Conservation (phyloP, 2,113 vertebrate genomes). For the Peucedramus taeniatus region DNA sequence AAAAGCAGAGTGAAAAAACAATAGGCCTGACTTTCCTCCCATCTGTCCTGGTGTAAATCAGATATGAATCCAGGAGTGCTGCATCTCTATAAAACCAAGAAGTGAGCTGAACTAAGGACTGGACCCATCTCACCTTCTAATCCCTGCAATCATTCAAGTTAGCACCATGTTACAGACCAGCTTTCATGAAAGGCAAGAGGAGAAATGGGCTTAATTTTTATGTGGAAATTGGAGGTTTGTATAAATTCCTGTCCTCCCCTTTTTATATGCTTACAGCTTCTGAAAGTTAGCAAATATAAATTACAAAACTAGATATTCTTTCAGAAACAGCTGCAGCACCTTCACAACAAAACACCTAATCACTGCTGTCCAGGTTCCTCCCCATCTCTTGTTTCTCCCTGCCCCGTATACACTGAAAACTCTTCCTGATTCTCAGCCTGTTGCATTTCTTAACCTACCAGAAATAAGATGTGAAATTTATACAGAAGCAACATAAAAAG, state of each 20-base stretch:
- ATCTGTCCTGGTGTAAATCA: slow-evolving; percentile 28
- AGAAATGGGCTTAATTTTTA: not conserved
- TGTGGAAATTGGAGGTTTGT: not conserved
- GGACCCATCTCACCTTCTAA: not conserved
- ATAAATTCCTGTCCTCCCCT: not conserved
- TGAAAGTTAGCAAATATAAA: not conserved
- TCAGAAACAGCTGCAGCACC: not conserved
- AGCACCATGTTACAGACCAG: not conserved
- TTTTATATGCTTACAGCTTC: not conserved
- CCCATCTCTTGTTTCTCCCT: not conserved
- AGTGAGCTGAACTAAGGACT: not conserved
- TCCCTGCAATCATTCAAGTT: slow-evolving; percentile 13
- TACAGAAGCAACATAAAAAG: not conserved
- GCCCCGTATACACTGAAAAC: not conserved
- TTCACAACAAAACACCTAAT: not conserved
- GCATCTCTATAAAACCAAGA: slow-evolving; percentile 14
- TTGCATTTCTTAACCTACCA: not conserved
- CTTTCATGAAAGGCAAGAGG: not conserved
- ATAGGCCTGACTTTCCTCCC: not conserved
- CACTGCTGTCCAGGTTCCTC: not conserved
- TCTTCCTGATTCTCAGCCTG: not conserved
- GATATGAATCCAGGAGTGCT: not conserved
- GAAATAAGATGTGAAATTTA: not conserved
- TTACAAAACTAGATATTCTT: not conserved
- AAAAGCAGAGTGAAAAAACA: slow-evolving; percentile 16